Base-by-base conservation (phyloP, 2,113 vertebrate genomes). In the Muscicapa adusta region DNA sequence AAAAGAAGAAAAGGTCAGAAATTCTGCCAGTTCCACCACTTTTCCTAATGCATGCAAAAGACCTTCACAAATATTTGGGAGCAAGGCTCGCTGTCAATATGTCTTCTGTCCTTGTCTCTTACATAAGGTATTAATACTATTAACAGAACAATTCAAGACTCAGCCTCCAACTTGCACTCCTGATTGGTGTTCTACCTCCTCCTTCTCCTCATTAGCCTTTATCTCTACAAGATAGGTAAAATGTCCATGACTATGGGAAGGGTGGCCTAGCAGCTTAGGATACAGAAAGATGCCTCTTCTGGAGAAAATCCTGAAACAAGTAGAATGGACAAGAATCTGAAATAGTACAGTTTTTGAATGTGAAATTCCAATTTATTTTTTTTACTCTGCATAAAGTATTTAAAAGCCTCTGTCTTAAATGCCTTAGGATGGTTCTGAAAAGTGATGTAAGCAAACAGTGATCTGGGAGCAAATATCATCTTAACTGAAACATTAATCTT, bases 21-120 rank as follows among this genome's bases (percentile, higher is more conserved):
- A 70, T 74, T 63, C 38, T 85, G 19, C 29, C 12, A 20, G 19
- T 0, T 3, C 12, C 6, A 12, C 25, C 53, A 18, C 7, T 89
- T 85, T 60, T 81, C 53, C 38, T 45, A 78, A 48, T 34, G 7
- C 31, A 40, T 43, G 33, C 24, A 6, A n/a, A 78, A 62, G 38
- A 36, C 8, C 20, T 54, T 81, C 48, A 50, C n/a, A 79, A 63
- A 78, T n/a, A 43, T n/a, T 14, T 5, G 7, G 58, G 10, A 82
- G 12, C 8, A 45, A 36, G 1, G 0, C 42, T 89, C 0, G 0
- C 17, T 73, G 10, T 29, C 15, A 56, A 1, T 45, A 24, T 75
- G 72, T 68, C 28, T 73, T 89, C 53, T 83, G 45, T 42, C 16
- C 6, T 93, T 42, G 28, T 78, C n/a, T 85, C 53, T 68, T 70